A percentile compares a stretch with the other conserved stretches of the same genome.
These are phyloP conservation scores for Neuroterus valhalla DNA, from an alignment of 1,140 invertebrate genomes.

Conservation along the genomic window DNA sequence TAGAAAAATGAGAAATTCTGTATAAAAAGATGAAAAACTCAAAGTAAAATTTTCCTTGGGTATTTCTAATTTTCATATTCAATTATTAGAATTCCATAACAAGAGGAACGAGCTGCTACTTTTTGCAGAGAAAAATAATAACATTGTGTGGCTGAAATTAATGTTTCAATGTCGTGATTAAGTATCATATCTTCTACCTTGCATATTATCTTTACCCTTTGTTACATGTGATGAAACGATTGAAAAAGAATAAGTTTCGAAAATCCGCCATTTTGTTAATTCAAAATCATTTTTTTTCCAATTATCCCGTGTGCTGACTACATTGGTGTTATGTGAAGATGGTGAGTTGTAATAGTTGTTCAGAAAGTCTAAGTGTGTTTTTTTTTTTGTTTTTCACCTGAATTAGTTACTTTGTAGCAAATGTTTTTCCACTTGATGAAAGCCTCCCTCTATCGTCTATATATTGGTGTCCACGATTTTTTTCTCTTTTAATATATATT, in stretches of 20 bases:
- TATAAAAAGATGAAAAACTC: too few species aligned
- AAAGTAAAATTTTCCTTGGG: too few species aligned
- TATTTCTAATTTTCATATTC: background rate
- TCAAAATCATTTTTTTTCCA: constrained; percentile 67
- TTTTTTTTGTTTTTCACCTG: constrained; percentile 42
- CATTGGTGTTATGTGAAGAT: constrained; percentile 68
- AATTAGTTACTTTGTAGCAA: constrained; percentile 8
- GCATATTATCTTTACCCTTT: constrained; percentile 41
- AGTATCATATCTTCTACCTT: background rate
- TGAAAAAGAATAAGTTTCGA: constrained; percentile 44
- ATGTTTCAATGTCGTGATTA: constrained; percentile 15
- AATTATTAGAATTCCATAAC: background rate
- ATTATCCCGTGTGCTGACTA: constrained; percentile 69
- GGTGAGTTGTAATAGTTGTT: constrained; percentile 66
- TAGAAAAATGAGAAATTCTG: too few species aligned
- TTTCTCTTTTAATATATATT: background rate
- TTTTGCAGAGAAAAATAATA: background rate
- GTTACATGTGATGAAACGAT: constrained; percentile 51
- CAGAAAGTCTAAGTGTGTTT: constrained; percentile 58
- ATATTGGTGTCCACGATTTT: background rate
- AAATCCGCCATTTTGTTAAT: constrained; percentile 59
- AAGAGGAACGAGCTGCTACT: background rate
- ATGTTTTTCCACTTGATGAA: constrained; percentile 20
- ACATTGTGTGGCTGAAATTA: background rate
- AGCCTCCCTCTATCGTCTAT: too few species aligned